Conservation (phyloP, 2,888 invertebrate species). For the Acronicta alni region DNA sequence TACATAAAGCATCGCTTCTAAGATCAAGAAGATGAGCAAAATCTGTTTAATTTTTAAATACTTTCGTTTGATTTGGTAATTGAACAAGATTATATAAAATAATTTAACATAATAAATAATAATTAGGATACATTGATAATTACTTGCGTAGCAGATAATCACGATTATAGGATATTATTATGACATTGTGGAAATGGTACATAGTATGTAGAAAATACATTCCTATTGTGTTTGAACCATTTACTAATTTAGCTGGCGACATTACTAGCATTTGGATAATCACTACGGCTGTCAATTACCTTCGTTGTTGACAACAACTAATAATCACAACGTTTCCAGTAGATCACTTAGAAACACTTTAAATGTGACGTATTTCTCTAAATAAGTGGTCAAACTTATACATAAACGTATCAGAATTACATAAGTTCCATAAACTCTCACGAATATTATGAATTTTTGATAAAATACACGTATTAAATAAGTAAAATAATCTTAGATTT, state of each 20-base stretch:
- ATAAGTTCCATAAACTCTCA: slow-evolving; percentile 44
- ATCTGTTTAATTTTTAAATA: no score
- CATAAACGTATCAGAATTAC: slow-evolving; percentile 30
- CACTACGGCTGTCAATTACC: slow-evolving; percentile 39
- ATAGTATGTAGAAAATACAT: slow-evolving; percentile 7
- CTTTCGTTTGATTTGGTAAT: no score
- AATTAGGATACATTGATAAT: neutral
- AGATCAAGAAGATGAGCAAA: no score
- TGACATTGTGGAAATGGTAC: neutral
- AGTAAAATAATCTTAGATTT: slow-evolving; percentile 64
- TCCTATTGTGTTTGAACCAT: slow-evolving; percentile 1
- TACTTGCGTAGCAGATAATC: slow-evolving; percentile 22
- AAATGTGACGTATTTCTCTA: slow-evolving; percentile 12
- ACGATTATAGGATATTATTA: neutral
- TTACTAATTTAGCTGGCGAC: slow-evolving; percentile 13
- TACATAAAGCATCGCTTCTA: no score
- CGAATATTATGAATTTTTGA: slow-evolving; percentile 62
- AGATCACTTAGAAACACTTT: slow-evolving; percentile 20
- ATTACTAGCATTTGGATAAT: slow-evolving; percentile 26
- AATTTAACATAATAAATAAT: slow-evolving; percentile 8
- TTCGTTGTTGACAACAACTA: slow-evolving; percentile 61
- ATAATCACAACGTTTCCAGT: slow-evolving; percentile 46
- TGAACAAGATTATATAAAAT: slow-evolving; percentile 23
- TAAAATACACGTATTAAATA: slow-evolving; percentile 63
- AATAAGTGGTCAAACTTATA: slow-evolving; percentile 29